phyloP scores from a whole-genome alignment of 2,797 vertebrate genomes.

The Loriculus beryllinus region DNA sequence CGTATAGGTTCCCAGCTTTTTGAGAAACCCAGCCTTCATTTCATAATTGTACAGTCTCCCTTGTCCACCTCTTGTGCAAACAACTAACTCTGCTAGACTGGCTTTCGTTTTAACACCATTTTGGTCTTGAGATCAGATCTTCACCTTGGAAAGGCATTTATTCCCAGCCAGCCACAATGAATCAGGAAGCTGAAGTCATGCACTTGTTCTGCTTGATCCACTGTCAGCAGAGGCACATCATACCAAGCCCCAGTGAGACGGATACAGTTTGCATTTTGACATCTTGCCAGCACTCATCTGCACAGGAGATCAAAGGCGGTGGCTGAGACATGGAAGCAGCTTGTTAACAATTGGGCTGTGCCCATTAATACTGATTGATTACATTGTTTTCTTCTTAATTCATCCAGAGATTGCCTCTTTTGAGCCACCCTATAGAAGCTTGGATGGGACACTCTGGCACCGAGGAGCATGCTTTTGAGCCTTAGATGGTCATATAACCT shows the following conservation, averaged over 20 bases:
- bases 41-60: not conserved
- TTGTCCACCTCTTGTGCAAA: not conserved
- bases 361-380: not conserved
- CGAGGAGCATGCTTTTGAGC: not conserved
- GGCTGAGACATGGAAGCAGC: not conserved
- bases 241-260: not conserved
- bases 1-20: not conserved
- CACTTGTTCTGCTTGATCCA: not conserved
- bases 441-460: no score
- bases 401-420: not conserved
- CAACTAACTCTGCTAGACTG: not conserved
- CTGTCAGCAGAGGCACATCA: not conserved
- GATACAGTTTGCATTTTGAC: not conserved
- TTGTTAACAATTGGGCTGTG: not conserved
- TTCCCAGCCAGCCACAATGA: not conserved
- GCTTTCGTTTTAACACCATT: not conserved
- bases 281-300: not conserved
- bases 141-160: not conserved
- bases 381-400: not conserved
- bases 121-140: not conserved
- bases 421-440: not conserved
- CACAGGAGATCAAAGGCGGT: not conserved
- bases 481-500: not conserved
- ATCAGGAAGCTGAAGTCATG: not conserved
- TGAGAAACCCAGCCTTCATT: not conserved